Conservation (phyloP, 2,113 vertebrate genomes). For the Microtus oregoni region DNA sequence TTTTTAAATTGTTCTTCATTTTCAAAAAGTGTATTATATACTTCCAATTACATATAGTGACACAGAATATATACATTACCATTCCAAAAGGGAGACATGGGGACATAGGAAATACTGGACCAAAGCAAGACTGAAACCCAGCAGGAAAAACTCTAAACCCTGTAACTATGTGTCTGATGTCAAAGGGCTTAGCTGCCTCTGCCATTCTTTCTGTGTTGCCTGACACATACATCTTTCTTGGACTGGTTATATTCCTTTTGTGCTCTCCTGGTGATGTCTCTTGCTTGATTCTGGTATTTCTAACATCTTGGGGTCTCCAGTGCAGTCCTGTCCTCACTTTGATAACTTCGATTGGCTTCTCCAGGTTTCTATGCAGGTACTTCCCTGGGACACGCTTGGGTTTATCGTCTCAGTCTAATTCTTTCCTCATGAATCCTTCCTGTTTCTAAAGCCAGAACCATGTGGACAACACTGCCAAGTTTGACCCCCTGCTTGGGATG, state of each 20-base stretch:
- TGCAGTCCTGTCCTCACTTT: background rate
- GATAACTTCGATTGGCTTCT: background rate
- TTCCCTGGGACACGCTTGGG: background rate
- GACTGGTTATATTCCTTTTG: background rate
- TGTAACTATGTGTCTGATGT: background rate
- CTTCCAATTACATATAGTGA: background rate
- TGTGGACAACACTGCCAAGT: background rate
- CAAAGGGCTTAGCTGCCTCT: background rate
- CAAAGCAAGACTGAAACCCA: background rate
- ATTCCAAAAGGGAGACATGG: background rate
- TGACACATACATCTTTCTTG: background rate
- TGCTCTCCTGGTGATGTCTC: background rate
- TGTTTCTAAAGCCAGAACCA: background rate
- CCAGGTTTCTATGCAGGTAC: background rate
- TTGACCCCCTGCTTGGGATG: background rate
- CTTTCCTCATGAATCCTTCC: background rate
- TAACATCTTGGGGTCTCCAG: background rate
- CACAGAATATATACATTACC: background rate
- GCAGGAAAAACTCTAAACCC: background rate
- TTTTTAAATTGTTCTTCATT: conserved; percentile 33
- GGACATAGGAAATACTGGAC: background rate
- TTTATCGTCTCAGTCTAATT: background rate
- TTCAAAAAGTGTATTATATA: background rate
- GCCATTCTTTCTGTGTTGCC: background rate
- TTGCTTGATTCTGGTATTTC: background rate